Evolutionary conservation across 2,888 invertebrate genomes (phyloP).

Genomic region (Cosmia pyralina): DNA sequence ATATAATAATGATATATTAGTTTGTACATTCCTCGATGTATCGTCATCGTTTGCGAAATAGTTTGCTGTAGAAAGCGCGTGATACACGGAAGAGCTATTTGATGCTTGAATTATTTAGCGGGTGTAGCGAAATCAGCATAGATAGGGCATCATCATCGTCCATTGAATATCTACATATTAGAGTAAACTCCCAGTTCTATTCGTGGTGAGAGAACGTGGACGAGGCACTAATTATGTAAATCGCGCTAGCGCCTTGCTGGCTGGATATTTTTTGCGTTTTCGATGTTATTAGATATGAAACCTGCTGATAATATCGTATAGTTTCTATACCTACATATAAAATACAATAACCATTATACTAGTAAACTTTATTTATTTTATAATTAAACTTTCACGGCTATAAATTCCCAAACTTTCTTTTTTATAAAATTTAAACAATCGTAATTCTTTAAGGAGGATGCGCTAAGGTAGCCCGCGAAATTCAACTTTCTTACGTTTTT

Average conservation of each 20-base stretch:
- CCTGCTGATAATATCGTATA: not conserved
- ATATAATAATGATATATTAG: not conserved
- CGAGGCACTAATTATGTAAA: not conserved
- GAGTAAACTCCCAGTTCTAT: not conserved
- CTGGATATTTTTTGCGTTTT: not conserved
- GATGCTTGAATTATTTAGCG: not conserved
- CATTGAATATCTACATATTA: not conserved
- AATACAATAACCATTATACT: not conserved
- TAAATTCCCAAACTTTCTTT: not conserved
- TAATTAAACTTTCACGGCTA: no score
- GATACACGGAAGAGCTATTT: not conserved
- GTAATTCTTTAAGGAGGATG: no score
- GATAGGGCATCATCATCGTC: no score
- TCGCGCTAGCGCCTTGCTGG: not conserved
- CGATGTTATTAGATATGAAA: slow-evolving; percentile 1
- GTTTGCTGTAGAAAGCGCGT: not conserved
- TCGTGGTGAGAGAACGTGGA: no score
- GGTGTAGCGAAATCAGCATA: no score
- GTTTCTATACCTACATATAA: slow-evolving; percentile 3
- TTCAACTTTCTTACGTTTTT: no score
- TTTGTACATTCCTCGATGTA: slow-evolving; percentile 46
- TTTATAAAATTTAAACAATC: not conserved
- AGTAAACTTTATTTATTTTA: not conserved
- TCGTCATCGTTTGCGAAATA: not conserved
- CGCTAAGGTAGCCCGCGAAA: no score